Conservation (phyloP, 1,140 invertebrate species). For the Stenopsyche tienmushanensis region DNA sequence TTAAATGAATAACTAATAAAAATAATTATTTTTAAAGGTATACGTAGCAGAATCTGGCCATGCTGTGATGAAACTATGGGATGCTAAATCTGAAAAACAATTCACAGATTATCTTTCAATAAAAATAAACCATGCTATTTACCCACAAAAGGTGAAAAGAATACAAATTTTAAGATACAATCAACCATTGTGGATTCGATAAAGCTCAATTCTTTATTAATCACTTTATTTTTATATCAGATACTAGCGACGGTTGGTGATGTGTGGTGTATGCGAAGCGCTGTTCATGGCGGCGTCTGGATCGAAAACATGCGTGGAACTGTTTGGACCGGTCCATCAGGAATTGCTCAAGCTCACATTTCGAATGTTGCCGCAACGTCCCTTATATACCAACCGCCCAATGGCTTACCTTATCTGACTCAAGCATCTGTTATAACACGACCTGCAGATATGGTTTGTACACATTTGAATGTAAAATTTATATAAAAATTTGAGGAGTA, state of each 20-base stretch:
- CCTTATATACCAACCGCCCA: background rate
- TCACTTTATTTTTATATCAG: slow-evolving; percentile 18
- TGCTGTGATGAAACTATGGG: slow-evolving; percentile 24
- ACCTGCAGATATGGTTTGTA: slow-evolving; percentile 26
- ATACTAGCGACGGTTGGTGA: slow-evolving; percentile 36
- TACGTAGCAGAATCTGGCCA: slow-evolving; percentile 20
- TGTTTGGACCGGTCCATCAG: slow-evolving; percentile 2
- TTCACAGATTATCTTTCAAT: slow-evolving; percentile 33
- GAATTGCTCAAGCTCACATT: slow-evolving; percentile 28
- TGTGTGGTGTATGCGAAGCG: slow-evolving; percentile 35
- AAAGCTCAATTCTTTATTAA: background rate
- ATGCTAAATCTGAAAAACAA: slow-evolving; percentile 15
- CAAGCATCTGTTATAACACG: slow-evolving; percentile 21
- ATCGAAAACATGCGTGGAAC: slow-evolving; percentile 19
- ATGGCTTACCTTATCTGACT: slow-evolving; percentile 13
- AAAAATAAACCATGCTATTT: slow-evolving; percentile 21
- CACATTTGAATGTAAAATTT: background rate
- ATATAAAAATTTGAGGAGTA: background rate
- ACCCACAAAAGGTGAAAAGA: slow-evolving; percentile 31
- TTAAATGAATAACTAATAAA: background rate
- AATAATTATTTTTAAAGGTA: slow-evolving; percentile 24
- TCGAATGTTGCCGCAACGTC: slow-evolving; percentile 20
- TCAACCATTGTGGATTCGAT: background rate
- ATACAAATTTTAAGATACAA: background rate
- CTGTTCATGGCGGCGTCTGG: slow-evolving; percentile 3